Percentiles rank a stretch among this genome's conserved stretches.
Evolutionary conservation across 2,888 invertebrate genomes (phyloP).

Genomic region (Lasioglossum calceatum): DNA sequence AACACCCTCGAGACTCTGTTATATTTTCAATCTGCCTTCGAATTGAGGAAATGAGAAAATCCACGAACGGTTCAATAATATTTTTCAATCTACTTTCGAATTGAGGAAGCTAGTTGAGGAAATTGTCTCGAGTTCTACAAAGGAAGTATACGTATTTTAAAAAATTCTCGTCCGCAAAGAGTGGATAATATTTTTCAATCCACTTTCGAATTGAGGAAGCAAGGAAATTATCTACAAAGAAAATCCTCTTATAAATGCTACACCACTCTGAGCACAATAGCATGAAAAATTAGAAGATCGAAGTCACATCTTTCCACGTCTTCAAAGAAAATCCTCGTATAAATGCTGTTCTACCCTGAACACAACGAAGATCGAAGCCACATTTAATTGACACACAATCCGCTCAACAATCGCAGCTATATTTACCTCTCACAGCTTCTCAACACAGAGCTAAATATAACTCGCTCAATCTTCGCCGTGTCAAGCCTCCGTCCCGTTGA

Average conservation of each 20-base stretch:
- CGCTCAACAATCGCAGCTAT: neutral
- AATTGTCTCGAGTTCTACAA: neutral
- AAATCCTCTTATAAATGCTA: no score
- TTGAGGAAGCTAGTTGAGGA: neutral
- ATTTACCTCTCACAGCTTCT: neutral
- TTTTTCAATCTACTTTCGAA: neutral
- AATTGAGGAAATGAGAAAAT: no score
- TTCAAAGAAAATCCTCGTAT: no score
- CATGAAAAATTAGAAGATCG: no score
- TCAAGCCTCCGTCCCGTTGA: neutral
- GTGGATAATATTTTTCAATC: no score
- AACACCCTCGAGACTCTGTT: neutral
- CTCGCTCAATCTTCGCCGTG: neutral
- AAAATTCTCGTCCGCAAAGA: no score
- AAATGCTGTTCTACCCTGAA: no score
- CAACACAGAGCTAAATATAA: neutral
- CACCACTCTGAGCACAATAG: no score
- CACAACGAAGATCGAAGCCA: no score
- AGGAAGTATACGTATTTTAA: no score
- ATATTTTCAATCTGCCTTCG: no score
- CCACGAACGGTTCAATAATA: neutral
- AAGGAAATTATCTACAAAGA: neutral
- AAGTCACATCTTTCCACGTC: no score
- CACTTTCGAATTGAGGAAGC: neutral
- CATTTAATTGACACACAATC: neutral